Percentiles rank a stretch among this genome's conserved stretches.
These are phyloP conservation scores for Apamea epomidion DNA, from an alignment of 2,888 invertebrate species.

Conservation along the genomic window DNA sequence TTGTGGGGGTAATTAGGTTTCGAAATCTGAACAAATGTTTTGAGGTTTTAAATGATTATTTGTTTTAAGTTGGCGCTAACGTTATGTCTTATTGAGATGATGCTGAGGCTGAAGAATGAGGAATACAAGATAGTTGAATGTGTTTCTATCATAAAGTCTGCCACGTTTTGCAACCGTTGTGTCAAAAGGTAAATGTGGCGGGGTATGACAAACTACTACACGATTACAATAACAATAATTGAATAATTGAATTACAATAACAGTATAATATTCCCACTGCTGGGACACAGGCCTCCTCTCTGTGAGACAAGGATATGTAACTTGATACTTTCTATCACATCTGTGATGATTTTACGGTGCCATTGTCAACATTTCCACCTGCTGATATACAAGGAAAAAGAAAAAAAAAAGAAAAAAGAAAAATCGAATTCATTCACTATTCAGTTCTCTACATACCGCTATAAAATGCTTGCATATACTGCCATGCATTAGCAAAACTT, in stretches of 20 bases:
- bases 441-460: neutral
- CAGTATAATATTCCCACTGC: neutral
- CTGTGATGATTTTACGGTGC: neutral
- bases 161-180: neutral
- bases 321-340: neutral
- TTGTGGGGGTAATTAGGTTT: slow-evolving; percentile 63
- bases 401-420: slow-evolving; percentile 1
- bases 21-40: slow-evolving; percentile 21
- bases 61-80: neutral
- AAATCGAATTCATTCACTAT: neutral
- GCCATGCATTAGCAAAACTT: neutral
- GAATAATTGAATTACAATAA: neutral
- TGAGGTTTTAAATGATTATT: slow-evolving; percentile 21
- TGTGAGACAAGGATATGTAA: neutral
- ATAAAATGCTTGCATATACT: too few relatives aligned
- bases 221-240: neutral
- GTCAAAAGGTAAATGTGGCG: neutral
- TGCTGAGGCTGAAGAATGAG: neutral
- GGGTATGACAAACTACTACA: neutral
- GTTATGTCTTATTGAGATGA: neutral
- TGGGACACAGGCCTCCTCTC: too few relatives aligned
- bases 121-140: too few relatives aligned
- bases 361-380: neutral
- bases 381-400: neutral
- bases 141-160: neutral